Percentiles rank a stretch among this genome's conserved stretches.
Conservation (phyloP, 2,113 vertebrate species). For the Hiodon alosoides region DNA sequence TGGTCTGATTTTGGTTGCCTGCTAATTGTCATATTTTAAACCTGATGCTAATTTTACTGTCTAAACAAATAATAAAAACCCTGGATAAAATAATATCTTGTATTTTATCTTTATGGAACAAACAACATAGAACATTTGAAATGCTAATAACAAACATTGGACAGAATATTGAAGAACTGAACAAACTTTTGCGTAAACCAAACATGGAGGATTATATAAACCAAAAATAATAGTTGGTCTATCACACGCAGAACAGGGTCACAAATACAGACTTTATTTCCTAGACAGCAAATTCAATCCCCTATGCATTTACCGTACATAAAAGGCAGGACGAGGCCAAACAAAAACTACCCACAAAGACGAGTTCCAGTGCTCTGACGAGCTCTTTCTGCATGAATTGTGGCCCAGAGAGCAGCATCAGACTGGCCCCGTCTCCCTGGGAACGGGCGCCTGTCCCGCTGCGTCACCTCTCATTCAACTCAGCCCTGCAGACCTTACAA, state of each 20-base stretch:
- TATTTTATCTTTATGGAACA: no score
- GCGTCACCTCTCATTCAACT: neutral
- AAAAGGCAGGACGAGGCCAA: no score
- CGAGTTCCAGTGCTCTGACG: neutral
- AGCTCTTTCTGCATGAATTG: neutral
- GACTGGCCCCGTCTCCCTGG: neutral
- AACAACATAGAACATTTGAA: neutral
- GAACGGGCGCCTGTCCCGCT: neutral
- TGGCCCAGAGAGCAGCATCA: neutral
- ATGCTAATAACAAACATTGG: neutral
- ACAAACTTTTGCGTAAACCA: neutral
- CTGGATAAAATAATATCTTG: no score
- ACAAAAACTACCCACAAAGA: no score
- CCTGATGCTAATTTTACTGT: no score
- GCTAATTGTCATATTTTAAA: no score
- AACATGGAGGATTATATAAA: neutral
- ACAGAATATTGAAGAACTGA: neutral
- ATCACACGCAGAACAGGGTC: no score
- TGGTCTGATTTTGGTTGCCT: no score
- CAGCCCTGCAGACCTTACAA: no score
- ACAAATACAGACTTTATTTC: neutral
- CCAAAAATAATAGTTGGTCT: neutral
- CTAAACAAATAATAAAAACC: no score
- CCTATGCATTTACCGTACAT: no score
- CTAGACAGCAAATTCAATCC: neutral